Conservation (phyloP, 1,140 invertebrate genomes). For the Brachionus rubens region DNA sequence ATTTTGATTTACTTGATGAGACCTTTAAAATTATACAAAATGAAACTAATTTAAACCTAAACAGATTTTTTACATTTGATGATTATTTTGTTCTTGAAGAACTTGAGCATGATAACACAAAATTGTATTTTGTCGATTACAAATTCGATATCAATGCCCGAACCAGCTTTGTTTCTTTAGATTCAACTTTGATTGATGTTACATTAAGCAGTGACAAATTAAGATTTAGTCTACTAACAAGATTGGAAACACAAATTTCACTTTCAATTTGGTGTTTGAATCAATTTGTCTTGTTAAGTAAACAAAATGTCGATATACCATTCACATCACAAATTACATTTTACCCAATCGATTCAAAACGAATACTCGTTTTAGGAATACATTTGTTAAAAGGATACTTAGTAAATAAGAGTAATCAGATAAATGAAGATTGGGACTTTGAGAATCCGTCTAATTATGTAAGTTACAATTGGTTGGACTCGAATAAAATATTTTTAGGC, state of each 20-base stretch:
- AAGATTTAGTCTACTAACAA: not conserved
- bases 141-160: not conserved
- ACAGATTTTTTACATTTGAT: constrained; percentile 3
- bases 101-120: not conserved
- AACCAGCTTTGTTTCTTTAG: not conserved
- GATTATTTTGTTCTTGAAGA: not conserved
- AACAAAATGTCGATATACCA: not conserved
- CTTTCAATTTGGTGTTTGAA: not conserved
- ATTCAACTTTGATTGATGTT: not conserved
- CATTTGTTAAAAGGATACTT: not conserved
- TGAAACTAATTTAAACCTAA: not conserved
- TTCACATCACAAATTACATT: not conserved
- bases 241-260: not conserved
- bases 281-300: not conserved
- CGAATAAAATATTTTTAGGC: not conserved
- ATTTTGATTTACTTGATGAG: constrained; percentile 12
- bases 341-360: constrained; percentile 7
- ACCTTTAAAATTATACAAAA: constrained; percentile 3
- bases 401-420: not conserved
- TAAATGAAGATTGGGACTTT: not conserved
- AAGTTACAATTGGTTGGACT: not conserved
- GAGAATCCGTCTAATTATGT: not conserved
- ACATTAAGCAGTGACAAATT: not conserved
- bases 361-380: not conserved
- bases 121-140: constrained; percentile 6